Conservation (phyloP, 2,888 invertebrate genomes). For the Ptychoptera albimana region DNA sequence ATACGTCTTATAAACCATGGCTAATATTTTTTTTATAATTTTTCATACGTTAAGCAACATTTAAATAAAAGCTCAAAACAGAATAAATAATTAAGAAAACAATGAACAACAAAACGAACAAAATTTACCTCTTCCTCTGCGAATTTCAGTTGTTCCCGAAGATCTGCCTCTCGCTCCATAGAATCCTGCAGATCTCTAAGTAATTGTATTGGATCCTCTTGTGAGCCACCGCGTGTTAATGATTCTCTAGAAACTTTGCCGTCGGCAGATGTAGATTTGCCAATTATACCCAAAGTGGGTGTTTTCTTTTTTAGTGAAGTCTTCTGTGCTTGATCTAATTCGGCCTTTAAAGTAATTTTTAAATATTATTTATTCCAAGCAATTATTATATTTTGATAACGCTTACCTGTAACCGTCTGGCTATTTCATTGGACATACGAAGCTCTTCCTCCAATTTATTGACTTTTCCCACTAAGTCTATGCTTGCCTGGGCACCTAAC, state of each 20-base stretch:
- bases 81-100: too few species aligned
- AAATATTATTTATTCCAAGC: background rate
- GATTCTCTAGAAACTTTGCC: conserved; percentile 57
- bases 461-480: conserved; percentile 49
- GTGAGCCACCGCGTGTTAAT: conserved; percentile 59
- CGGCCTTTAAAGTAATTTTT: conserved; percentile 1
- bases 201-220: conserved; percentile 66
- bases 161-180: conserved; percentile 81
- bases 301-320: conserved; percentile 37
- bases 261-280: conserved; percentile 42
- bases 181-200: conserved; percentile 81
- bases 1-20: background rate
- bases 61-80: conserved; percentile 16
- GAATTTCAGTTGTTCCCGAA: conserved; percentile 81
- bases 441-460: conserved; percentile 77
- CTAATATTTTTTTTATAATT: conserved; percentile 11
- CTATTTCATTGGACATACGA: conserved; percentile 59
- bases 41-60: conserved; percentile 13
- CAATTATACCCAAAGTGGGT: conserved; percentile 37
- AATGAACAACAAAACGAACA: background rate
- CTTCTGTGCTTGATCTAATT: conserved; percentile 13
- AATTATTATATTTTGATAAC: background rate
- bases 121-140: conserved; percentile 74
- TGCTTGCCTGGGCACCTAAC: conserved; percentile 40
- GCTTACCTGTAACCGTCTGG: conserved; percentile 46